Evolutionary conservation across 2,888 invertebrate genomes (phyloP).

Genomic region (Agriopis marginaria): DNA sequence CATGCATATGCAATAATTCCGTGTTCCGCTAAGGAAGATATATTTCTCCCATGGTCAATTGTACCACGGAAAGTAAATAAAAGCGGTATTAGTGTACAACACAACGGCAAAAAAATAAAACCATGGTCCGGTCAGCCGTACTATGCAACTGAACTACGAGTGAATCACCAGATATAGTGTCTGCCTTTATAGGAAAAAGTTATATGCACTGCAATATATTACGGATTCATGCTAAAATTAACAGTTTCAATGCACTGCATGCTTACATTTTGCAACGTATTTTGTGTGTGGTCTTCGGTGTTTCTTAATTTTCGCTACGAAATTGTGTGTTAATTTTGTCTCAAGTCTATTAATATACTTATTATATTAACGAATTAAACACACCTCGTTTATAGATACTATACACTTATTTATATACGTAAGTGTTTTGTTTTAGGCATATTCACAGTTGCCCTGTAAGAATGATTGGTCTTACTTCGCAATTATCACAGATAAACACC

Average conservation of each 20-base stretch:
- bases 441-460: conserved; percentile 84
- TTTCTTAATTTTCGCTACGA: conserved; percentile 33
- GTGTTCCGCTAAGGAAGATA: no score
- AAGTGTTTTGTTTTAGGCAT: conserved; percentile 9
- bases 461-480: conserved; percentile 50
- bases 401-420: background rate
- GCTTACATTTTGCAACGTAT: conserved; percentile 49
- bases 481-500: conserved; percentile 30
- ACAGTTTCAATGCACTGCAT: conserved; percentile 36
- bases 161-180: conserved; percentile 5
- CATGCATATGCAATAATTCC: no score
- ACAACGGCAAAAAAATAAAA: no score
- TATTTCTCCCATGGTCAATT: no score
- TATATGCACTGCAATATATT: conserved; percentile 12
- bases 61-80: no score
- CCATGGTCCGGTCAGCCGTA: no score
- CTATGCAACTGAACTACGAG: no score
- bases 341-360: background rate
- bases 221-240: conserved; percentile 15
- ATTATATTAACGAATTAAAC: background rate
- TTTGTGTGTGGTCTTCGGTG: conserved; percentile 73
- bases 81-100: no score
- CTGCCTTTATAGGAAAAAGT: conserved; percentile 24
- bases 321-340: conserved; percentile 40
- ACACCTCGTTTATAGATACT: background rate